Conservation (phyloP, 2,113 vertebrate species). For the Solea senegalensis region DNA sequence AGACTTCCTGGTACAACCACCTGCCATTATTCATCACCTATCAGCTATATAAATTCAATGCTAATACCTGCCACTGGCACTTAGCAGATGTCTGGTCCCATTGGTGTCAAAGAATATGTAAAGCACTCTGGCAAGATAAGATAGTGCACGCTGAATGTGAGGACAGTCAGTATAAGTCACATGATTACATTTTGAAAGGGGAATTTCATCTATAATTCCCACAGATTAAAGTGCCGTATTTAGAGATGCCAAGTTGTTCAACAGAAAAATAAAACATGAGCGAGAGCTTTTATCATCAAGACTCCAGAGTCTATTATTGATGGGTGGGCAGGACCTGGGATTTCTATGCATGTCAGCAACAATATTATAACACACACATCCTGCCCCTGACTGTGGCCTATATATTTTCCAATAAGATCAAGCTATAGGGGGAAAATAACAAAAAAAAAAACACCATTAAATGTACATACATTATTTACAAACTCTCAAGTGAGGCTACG, state of each 20-base stretch:
- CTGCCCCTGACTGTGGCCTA: conserved; percentile 60
- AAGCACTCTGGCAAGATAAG: conserved; percentile 7
- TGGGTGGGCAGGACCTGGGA: conserved; percentile 28
- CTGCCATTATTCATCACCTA: background rate
- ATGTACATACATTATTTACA: conserved; percentile 68
- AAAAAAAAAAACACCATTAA: conserved; percentile 36
- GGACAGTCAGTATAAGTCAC: background rate
- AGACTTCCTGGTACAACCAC: background rate
- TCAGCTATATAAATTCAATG: too few relatives aligned
- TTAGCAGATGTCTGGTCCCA: too few relatives aligned
- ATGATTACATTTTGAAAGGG: conserved; percentile 25
- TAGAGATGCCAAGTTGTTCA: conserved; percentile 23
- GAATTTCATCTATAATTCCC: conserved; percentile 51
- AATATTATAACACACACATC: conserved; percentile 41
- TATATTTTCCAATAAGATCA: conserved; percentile 63
- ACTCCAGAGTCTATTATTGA: conserved; percentile 33
- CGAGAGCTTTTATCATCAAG: conserved; percentile 17
- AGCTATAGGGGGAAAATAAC: conserved; percentile 4
- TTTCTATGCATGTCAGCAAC: conserved; percentile 37
- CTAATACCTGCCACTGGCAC: too few relatives aligned
- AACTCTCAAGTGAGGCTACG: conserved; percentile 23
- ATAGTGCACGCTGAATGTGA: conserved; percentile 9
- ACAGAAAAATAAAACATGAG: conserved; percentile 26
- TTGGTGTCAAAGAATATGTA: background rate
- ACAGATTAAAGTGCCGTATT: conserved; percentile 58